Base-by-base conservation (phyloP, 1,140 invertebrate species). In the Diorhabda sublineata region DNA sequence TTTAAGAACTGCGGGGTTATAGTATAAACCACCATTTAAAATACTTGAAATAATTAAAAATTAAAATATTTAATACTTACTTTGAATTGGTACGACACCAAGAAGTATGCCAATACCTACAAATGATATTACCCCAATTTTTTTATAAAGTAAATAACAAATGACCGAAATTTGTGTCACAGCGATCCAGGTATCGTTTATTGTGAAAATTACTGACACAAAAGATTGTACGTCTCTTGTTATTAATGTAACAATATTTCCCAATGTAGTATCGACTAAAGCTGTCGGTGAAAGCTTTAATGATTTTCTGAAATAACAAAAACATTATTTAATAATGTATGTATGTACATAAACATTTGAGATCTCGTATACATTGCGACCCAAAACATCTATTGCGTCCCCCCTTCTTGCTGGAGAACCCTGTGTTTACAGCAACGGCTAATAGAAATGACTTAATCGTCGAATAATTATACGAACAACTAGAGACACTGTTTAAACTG, bases 221-320 rank as follows among this genome's bases (percentile, higher is more conserved):
- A 93, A 87, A 11, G 88, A 84, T 64, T 88, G 88, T 60, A 92
- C 89, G 80, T 98, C 95, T 81, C 97, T 98, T 7, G 94, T 95
- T 70, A 98, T 84, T 4, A 98, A 84, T 82, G 97, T 71, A 2
- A 71, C 91, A 77, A 97, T 90, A 83, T 97, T 91, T 5, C 95
- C 95, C 45, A 88, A 86, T 4, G 92, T 93, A 3, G 92, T 93
- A 76, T 92, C 85, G 92, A 79, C 5, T n/a, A 91, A 87, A 8
- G 92, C 88, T 3, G 85, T 87, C 75, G 88, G 88, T 58, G 87
- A 90, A 4, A 93, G 78, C n/a, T 86, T 84, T 44, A 92, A 79
- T 9, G 88, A 85, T 88, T 95, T 95, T 78, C 91, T 67, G 42
- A 42, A 45, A 62, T 11, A 60, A 2, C n/a, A 3, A 2, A 60